Base-by-base conservation (phyloP, 2,888 invertebrate genomes). In the Sinotaia quadrata region DNA sequence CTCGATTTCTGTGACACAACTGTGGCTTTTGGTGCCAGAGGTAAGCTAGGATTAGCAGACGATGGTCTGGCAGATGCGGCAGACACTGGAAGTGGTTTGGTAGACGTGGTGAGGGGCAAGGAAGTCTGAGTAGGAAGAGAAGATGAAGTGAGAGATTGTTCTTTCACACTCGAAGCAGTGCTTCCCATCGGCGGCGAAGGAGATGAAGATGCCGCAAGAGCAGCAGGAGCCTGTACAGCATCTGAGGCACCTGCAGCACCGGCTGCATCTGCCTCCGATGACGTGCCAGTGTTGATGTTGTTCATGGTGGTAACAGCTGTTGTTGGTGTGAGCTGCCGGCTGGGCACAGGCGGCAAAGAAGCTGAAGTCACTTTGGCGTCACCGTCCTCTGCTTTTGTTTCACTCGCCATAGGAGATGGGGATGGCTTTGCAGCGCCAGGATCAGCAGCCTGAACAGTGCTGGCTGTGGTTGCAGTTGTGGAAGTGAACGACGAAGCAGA, bases 191-290 rank as follows among this genome's bases (percentile, higher is more conserved):
- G 63, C 2, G 63, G 63, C 18, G 63, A 63, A n/a, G 63, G 62
- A 27, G 63, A 63, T 36, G 63, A 63, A 34, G 63, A 63, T 4
- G 47, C 56, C 0, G 72, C 69, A 21, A 73, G 60, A 18, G 72
- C 69, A 4, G 72, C 72, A 8, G 72, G 72, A 10, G 69, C 62
- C 0, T 69, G 72, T 10, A 67, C 67, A 5, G 69, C 67, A n/a
- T 67, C 69, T 10, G 67, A 34, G 21, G 69, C 72, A 33, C 69
- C 69, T 8, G 69, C 67, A 3, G 72, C 69, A 8, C 66, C 66
- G 4, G 67, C 49, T 24, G 52, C 44, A 15, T 67, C 67, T n/a
- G 63, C 49, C 2, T 63, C 15, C 12, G 69, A n/a, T n/a, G n/a
- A n/a, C n/a, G n/a, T n/a, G n/a, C n/a, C n/a, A n/a, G n/a, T n/a